Evolutionary conservation across 2,113 vertebrate species (phyloP).

Genomic region (Rhea americana): DNA sequence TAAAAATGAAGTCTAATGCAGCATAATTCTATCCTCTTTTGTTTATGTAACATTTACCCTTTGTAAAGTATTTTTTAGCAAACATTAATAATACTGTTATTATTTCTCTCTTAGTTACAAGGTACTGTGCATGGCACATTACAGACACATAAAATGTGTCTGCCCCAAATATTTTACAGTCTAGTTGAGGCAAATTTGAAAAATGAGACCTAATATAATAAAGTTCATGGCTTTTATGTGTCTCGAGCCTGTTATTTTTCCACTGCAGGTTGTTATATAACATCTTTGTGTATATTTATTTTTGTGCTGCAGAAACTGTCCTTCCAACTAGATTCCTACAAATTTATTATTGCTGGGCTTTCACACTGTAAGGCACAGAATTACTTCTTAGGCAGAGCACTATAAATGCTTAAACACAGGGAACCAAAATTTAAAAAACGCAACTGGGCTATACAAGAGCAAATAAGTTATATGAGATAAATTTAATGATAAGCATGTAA

Average conservation of each 20-base stretch:
- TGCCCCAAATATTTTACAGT: not conserved
- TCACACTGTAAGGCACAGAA: not conserved
- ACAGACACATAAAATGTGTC: not conserved
- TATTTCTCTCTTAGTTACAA: not conserved
- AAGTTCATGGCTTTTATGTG: not conserved
- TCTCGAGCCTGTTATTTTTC: slow-evolving; percentile 2
- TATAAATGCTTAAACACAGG: not conserved
- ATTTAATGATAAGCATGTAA: slow-evolving; percentile 69
- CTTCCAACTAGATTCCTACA: not conserved
- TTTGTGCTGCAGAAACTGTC: slow-evolving; percentile 18
- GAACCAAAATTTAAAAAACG: not conserved
- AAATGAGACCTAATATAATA: not conserved
- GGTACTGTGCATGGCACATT: not conserved
- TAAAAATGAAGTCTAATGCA: not conserved
- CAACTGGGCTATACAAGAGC: slow-evolving; percentile 38
- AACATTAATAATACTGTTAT: not conserved
- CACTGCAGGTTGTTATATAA: not conserved
- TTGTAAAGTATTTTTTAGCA: not conserved
- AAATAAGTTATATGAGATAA: slow-evolving; percentile 61
- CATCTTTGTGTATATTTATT: not conserved
- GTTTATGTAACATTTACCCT: not conserved
- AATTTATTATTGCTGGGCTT: slow-evolving; percentile 39
- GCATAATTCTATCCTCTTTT: not conserved
- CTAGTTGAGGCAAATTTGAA: slow-evolving; percentile 1
- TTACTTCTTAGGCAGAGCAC: not conserved